Conservation (phyloP, 2,888 invertebrate species). For the Bombylius major region DNA sequence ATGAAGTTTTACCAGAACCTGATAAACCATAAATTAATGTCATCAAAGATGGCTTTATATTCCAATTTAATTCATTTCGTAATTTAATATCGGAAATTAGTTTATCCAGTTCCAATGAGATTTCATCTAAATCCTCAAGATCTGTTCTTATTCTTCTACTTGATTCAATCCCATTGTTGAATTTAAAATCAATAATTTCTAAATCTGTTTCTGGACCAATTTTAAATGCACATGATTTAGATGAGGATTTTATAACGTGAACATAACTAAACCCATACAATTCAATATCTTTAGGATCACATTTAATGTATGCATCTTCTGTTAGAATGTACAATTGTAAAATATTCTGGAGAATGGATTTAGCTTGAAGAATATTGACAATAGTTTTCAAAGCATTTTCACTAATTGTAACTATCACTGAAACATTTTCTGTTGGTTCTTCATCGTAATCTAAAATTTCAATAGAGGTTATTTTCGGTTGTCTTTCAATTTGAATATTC, state of each 20-base stretch:
- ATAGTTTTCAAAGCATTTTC: not conserved
- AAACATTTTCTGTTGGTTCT: not conserved
- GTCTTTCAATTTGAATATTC: not conserved
- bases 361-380: not conserved
- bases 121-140: slow-evolving; percentile 20
- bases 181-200: slow-evolving; percentile 19
- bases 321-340: not conserved
- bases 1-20: slow-evolving; percentile 46
- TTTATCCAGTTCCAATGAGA: slow-evolving; percentile 21
- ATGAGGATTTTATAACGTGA: not conserved
- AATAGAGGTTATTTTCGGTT: not conserved
- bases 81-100: slow-evolving; percentile 24
- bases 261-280: not conserved
- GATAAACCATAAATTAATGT: slow-evolving; percentile 38
- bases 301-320: not conserved
- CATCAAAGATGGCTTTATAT: slow-evolving; percentile 17
- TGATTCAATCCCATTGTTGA: slow-evolving; percentile 9
- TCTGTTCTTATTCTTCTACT: slow-evolving; percentile 4
- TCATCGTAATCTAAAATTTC: not conserved
- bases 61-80: slow-evolving; percentile 24
- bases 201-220: slow-evolving; percentile 17
- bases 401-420: slow-evolving; percentile 12
- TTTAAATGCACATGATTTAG: slow-evolving; percentile 12
- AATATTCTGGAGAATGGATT: not conserved
- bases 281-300: not conserved